phyloP scores from a whole-genome alignment of 2,888 invertebrate genomes.

The Griposia aprilina region DNA sequence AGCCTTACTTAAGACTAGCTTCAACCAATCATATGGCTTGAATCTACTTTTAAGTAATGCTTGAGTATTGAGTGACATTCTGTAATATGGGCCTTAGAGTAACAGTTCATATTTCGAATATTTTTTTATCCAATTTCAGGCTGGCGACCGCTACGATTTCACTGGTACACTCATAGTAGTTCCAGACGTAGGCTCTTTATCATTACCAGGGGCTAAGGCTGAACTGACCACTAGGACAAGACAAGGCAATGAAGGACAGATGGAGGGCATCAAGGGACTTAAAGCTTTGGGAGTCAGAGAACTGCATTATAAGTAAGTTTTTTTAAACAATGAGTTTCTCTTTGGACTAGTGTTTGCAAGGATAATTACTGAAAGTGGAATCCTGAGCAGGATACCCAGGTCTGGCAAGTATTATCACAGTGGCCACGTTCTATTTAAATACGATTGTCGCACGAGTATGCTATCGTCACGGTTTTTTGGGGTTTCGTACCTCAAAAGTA shows the following conservation, averaged over 20 bases:
- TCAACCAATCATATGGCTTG: no score
- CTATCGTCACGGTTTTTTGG: no score
- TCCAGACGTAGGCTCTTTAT: constrained; percentile 97
- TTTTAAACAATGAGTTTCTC: not conserved
- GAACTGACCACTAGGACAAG: constrained; percentile 95
- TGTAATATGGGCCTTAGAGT: no score
- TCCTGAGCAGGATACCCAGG: not conserved
- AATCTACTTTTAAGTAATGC: no score
- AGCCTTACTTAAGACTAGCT: no score
- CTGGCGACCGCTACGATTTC: constrained; percentile 96
- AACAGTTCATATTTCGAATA: not conserved
- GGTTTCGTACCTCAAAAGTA: no score
- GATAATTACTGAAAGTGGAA: not conserved
- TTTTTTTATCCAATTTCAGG: constrained; percentile 78
- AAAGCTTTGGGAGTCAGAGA: constrained; percentile 91
- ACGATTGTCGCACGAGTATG: no score
- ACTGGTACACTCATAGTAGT: constrained; percentile 99
- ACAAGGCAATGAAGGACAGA: constrained; percentile 93
- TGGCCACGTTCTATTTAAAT: no score
- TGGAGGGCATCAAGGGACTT: constrained; percentile 96
- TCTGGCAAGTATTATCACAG: not conserved
- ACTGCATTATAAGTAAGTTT: constrained; percentile 87
- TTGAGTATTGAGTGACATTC: no score
- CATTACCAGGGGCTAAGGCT: constrained; percentile 96
- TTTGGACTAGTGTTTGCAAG: not conserved